Evolutionary conservation across 2,797 vertebrate species (phyloP).

Genomic region (Acipenser oxyrinchus): DNA sequence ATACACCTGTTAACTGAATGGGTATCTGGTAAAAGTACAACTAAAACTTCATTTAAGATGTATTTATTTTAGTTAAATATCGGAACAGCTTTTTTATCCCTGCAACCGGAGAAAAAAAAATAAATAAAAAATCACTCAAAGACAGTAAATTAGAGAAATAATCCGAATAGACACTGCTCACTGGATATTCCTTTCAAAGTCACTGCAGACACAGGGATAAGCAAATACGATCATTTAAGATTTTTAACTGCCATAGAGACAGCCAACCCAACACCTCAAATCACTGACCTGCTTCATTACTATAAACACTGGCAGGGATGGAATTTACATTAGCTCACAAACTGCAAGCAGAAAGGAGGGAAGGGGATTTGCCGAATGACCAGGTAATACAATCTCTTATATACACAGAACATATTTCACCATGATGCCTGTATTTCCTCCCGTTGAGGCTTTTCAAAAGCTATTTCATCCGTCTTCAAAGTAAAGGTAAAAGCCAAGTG

Average conservation of each 20-base stretch:
- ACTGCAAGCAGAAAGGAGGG: slow-evolving; percentile 47
- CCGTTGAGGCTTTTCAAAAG: slow-evolving; percentile 55
- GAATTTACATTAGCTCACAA: slow-evolving; percentile 56
- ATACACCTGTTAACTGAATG: no score
- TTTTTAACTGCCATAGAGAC: slow-evolving; percentile 25
- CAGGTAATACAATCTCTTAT: slow-evolving; percentile 55
- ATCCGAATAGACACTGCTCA: no score
- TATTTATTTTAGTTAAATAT: no score
- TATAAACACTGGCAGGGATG: slow-evolving; percentile 48
- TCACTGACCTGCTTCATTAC: slow-evolving; percentile 54
- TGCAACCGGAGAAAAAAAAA: no score
- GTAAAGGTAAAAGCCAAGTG: slow-evolving; percentile 43
- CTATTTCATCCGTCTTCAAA: slow-evolving; percentile 63
- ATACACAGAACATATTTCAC: slow-evolving; percentile 52
- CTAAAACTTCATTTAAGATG: no score
- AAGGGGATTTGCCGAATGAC: slow-evolving; percentile 41
- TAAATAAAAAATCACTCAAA: no score
- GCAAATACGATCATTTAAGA: not conserved
- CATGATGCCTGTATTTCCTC: slow-evolving; percentile 54
- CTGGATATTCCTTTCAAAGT: no score
- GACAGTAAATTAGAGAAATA: no score
- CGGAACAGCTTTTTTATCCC: no score
- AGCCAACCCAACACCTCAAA: slow-evolving; percentile 40
- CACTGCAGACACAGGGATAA: not conserved
- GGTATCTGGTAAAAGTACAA: no score